Evolutionary conservation across 37 sponge, comb jelly and placozoan genomes (phyloP), one percentile per base, ranked within the genome.

Genomic region (Theonella swinhoei): DNA sequence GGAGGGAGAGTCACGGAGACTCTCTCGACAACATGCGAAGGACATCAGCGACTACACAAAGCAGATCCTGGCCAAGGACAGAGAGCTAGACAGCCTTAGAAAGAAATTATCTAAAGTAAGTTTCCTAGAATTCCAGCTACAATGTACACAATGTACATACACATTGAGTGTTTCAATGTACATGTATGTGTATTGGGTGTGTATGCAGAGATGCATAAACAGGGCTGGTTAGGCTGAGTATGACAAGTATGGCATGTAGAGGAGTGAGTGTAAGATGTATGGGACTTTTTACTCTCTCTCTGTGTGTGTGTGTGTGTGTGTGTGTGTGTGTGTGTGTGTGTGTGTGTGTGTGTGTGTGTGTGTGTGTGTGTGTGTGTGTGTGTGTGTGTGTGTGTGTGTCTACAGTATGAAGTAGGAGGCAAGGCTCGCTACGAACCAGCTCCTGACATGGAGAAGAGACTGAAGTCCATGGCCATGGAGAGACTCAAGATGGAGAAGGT

Each of bases 31-130:
- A 59, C 94, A 89, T 28, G 86, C 82, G 63, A 93, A 89, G 63
- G 94, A 93, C 20, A 75, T 87, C 60, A 43, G 64, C n/a, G 90
- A 93, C 25, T 88, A 93, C 84, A 89, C 80, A 35, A 86, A 82
- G 42, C 85, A 93, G 80, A 72, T 93, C 37, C 71, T 69, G 38
- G 80, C 61, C 67, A 93, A 85, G 66, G 90, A 93, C 59, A 82
- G 63, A 62, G 90, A 93, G 67, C 35, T 87, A 1, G 71, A 75
- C 0, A 40, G 29, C 22, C 81, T 93, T 24, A 89, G 62, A 64
- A 67, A 75, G 60, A 72, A 68, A 40, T 59, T 89, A 35, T 81
- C 81, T 24, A 85, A 85, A 54, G 93, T 88, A 64, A 68, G 86
- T 28, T 7, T 47, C 54, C 11, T 47, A 47, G 14, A 47, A 47